Percentiles rank a stretch among this genome's conserved stretches.
These are phyloP conservation scores for Microchrysa polita DNA, from an alignment of 2,888 invertebrate genomes.

Conservation along the genomic window DNA sequence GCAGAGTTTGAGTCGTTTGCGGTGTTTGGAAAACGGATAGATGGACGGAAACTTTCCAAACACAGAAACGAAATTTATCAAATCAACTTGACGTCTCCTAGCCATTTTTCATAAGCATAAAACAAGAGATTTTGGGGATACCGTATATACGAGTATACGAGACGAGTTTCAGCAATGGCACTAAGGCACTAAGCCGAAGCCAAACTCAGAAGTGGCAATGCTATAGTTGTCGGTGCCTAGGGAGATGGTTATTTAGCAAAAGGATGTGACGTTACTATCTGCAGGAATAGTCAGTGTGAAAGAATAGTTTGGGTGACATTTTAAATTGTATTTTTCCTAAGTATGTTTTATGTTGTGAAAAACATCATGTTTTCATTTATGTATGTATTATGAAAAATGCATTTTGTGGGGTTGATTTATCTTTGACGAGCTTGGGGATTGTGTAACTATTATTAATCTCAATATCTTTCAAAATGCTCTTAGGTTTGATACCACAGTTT, in stretches of 20 bases:
- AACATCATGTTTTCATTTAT: no score
- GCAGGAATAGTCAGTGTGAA: neutral
- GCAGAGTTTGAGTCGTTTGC: neutral
- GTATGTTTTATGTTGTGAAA: neutral
- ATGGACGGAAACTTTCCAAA: slow-evolving; percentile 46
- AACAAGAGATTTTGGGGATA: slow-evolving; percentile 47
- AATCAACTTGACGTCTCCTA: slow-evolving; percentile 49
- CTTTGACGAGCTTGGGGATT: no score
- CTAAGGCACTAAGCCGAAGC: slow-evolving; percentile 1
- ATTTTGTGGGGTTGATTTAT: no score
- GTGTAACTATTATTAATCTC: no score
- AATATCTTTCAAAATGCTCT: no score
- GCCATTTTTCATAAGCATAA: slow-evolving; percentile 51
- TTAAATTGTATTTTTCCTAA: slow-evolving; percentile 14
- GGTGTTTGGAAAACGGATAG: slow-evolving; percentile 14
- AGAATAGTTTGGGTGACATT: slow-evolving; percentile 31
- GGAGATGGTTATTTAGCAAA: neutral
- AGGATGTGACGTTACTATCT: neutral
- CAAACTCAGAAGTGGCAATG: neutral
- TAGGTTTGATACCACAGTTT: no score
- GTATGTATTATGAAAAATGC: no score
- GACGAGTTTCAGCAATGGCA: slow-evolving; percentile 5
- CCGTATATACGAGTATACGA: no score
- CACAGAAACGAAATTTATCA: slow-evolving; percentile 50
- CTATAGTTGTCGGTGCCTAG: neutral